A percentile compares a stretch with the other conserved stretches of the same genome.
Evolutionary conservation across 2,888 invertebrate genomes (phyloP).

Genomic region (Cremastinae sp.): DNA sequence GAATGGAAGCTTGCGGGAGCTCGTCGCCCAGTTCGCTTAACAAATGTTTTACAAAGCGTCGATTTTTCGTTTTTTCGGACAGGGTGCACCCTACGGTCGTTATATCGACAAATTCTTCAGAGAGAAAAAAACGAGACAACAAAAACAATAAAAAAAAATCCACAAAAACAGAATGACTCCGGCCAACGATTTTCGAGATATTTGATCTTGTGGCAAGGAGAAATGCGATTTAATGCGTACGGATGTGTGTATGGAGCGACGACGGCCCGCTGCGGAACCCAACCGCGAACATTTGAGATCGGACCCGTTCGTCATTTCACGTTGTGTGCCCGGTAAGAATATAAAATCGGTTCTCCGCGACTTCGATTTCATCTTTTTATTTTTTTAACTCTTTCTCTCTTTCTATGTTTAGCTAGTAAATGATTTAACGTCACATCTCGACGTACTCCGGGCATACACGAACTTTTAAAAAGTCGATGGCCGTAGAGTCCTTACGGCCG

Average conservation of each 20-base stretch:
- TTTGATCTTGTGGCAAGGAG: constrained; percentile 13
- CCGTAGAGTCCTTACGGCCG: constrained; percentile 70
- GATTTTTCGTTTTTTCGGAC: constrained; percentile 75
- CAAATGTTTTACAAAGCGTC: constrained; percentile 78
- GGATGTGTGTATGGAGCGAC: constrained; percentile 58
- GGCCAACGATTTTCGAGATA: too few species aligned
- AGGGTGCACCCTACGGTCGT: constrained; percentile 64
- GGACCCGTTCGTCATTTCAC: constrained; percentile 63
- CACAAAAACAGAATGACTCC: too few species aligned
- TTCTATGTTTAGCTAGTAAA: constrained; percentile 77
- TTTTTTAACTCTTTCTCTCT: constrained; percentile 66
- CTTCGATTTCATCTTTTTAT: too few species aligned
- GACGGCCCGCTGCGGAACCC: constrained; percentile 78
- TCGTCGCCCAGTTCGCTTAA: constrained; percentile 61
- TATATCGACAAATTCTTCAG: constrained; percentile 59
- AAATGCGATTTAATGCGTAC: background rate
- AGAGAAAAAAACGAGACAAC: constrained; percentile 21
- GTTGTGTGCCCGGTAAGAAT: constrained; percentile 52
- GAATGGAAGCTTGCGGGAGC: constrained; percentile 54
- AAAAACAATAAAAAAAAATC: too few species aligned
- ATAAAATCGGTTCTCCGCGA: constrained; percentile 56
- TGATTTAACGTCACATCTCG: constrained; percentile 75
- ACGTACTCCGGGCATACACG: constrained; percentile 60
- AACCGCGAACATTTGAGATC: constrained; percentile 76
- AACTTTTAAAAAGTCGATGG: constrained; percentile 71